phyloP scores from a whole-genome alignment of 2,113 vertebrate genomes.

The Sebastes fasciatus region DNA sequence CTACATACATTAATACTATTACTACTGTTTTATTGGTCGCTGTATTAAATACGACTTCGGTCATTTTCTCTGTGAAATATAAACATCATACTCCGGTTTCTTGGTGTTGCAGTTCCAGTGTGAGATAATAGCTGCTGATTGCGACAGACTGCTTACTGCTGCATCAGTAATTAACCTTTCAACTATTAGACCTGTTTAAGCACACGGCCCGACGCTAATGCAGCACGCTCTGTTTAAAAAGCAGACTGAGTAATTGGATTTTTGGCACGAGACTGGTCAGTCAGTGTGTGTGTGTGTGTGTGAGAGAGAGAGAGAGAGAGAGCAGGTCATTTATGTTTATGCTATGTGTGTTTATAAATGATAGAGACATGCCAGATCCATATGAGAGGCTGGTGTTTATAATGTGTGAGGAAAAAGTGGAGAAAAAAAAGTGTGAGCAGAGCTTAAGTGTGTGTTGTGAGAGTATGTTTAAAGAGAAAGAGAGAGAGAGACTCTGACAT shows the following conservation, averaged over 20 bases:
- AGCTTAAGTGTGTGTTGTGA: constrained; percentile 28
- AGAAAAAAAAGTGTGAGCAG: constrained; percentile 3
- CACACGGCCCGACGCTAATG: constrained; percentile 87
- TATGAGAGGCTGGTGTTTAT: constrained; percentile 36
- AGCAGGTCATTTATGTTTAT: constrained; percentile 39
- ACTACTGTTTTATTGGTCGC: too few species aligned
- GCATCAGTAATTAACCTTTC: constrained; percentile 91
- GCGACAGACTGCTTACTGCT: constrained; percentile 88
- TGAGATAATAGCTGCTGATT: constrained; percentile 90
- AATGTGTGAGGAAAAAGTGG: constrained; percentile 19
- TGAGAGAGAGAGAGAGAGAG: not conserved
- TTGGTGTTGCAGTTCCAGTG: constrained; percentile 68
- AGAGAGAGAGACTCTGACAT: constrained; percentile 36
- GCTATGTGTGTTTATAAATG: constrained; percentile 27
- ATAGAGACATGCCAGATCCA: constrained; percentile 30
- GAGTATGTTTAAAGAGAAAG: constrained; percentile 2
- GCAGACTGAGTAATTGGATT: constrained; percentile 87
- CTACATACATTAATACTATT: too few species aligned
- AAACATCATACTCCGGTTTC: constrained; percentile 39
- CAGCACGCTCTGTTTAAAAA: constrained; percentile 83
- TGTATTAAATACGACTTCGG: not conserved
- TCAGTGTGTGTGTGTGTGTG: constrained; percentile 32
- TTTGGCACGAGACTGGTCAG: constrained; percentile 78
- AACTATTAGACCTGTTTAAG: constrained; percentile 90
- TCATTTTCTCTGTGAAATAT: constrained; percentile 25